Base-by-base conservation (phyloP, 2,797 vertebrate genomes). In the Rhynchonycteris naso region DNA sequence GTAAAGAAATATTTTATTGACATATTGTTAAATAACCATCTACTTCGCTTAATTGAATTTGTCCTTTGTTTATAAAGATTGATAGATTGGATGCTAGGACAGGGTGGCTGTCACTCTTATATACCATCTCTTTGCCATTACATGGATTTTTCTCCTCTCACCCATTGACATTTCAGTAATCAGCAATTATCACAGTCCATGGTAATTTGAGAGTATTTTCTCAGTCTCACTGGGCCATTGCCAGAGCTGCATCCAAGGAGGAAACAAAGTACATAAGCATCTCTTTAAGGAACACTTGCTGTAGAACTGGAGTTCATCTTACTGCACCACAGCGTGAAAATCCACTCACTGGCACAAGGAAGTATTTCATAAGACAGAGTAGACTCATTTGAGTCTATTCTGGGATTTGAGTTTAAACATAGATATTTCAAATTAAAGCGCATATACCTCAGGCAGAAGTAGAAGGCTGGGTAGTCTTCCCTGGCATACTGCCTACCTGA, bases 11-110 rank as follows among this genome's bases (percentile, higher is more conserved):
- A 95, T 97, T 98, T 97, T 97, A 93, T 96, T 97, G 95, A 96
- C 76, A 43, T 97, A 88, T 97, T 98, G 95, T 98, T 98, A 98
- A 98, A 97, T 98, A 98, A 98, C 93, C 72, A 94, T 97, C 97
- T 98, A 98, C 96, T 98, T 98, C 97, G 79, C 68, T 33, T 98
- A 98, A 98, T 98, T 98, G 97, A 98, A 98, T 98, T 97, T 98
- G 84, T 66, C 88, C 91, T 98, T 97, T 95, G 95, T 98, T 98
- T 97, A 94, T 94, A 78, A 98, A 78, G 30, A 96, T 90, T 93
- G 93, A 97, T 97, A 71, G 91, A 96, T 91, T 95, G 81, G 91
- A 92, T 92, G 86, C 79, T 66, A 30, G 94, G 93, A 96, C 94
- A 97, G n/a, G 11, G 33, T 79, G 92, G 81, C 90, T 84, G 96